Conservation (phyloP, 1,140 invertebrate species). For the Hyphantria cunea region DNA sequence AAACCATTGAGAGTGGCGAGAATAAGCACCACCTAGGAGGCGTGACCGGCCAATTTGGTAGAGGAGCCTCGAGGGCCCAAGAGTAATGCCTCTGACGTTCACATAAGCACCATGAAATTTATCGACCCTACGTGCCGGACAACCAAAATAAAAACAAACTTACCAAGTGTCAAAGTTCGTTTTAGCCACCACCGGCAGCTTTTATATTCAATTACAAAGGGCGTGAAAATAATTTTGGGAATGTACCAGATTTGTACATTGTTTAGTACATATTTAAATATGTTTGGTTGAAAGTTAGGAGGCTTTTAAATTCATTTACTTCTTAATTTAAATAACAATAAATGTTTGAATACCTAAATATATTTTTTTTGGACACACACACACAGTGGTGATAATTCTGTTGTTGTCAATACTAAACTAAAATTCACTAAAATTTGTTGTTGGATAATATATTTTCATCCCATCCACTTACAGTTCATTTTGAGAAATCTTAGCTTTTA, state of each 20-base stretch:
- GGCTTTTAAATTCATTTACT: not conserved
- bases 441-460: too few species aligned
- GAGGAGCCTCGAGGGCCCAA: slow-evolving; percentile 57
- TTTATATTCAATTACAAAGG: slow-evolving; percentile 31
- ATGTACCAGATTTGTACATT: slow-evolving; percentile 9
- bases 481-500: too few species aligned
- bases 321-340: too few species aligned
- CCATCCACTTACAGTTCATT: too few species aligned
- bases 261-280: slow-evolving; percentile 1
- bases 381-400: too few species aligned
- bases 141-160: slow-evolving; percentile 70
- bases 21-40: slow-evolving; percentile 48
- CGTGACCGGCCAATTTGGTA: slow-evolving; percentile 63
- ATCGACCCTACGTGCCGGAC: slow-evolving; percentile 67
- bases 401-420: too few species aligned
- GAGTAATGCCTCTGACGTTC: slow-evolving; percentile 64
- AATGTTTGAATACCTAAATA: too few species aligned
- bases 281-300: too few species aligned
- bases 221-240: slow-evolving; percentile 17
- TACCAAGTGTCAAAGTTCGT: slow-evolving; percentile 65
- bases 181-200: slow-evolving; percentile 27
- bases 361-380: too few species aligned
- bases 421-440: too few species aligned
- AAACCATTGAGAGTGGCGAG: slow-evolving; percentile 43
- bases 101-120: slow-evolving; percentile 72